A percentile compares a stretch with the other conserved stretches of the same genome.
Evolutionary conservation across 2,888 invertebrate species (phyloP).

Genomic region (Lordiphosa fenestrarum): DNA sequence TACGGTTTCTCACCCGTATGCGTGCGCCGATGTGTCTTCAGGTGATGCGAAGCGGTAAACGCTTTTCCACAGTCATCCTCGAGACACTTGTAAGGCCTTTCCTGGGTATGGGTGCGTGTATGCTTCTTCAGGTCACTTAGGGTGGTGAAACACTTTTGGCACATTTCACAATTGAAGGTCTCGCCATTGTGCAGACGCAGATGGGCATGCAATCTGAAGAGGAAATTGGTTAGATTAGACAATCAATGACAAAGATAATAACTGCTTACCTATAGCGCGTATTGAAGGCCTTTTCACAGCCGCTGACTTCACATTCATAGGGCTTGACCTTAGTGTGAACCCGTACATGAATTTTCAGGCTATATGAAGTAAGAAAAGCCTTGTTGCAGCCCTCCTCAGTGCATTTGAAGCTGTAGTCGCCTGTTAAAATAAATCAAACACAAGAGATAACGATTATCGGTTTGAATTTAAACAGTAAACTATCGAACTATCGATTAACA

Average conservation of each 20-base stretch:
- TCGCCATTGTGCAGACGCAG: slow-evolving; percentile 95
- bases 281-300: slow-evolving; percentile 96
- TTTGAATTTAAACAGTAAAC: neutral
- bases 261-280: slow-evolving; percentile 89
- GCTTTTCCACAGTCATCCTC: slow-evolving; percentile 93
- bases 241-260: neutral
- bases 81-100: slow-evolving; percentile 92
- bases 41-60: slow-evolving; percentile 95
- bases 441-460: neutral
- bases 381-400: slow-evolving; percentile 93
- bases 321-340: slow-evolving; percentile 97
- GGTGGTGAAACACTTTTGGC: slow-evolving; percentile 95
- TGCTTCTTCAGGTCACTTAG: slow-evolving; percentile 97
- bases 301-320: slow-evolving; percentile 90
- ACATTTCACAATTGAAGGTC: slow-evolving; percentile 95
- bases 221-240: slow-evolving; percentile 12
- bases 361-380: slow-evolving; percentile 96
- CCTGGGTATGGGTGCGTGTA: slow-evolving; percentile 94
- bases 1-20: slow-evolving; percentile 89
- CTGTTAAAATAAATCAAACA: slow-evolving; percentile 81
- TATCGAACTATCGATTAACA: slow-evolving; percentile 8
- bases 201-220: slow-evolving; percentile 88
- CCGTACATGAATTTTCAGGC: slow-evolving; percentile 95
- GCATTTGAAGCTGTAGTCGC: slow-evolving; percentile 96
- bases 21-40: slow-evolving; percentile 92